phyloP scores from a whole-genome alignment of 2,113 vertebrate species.

The Entomyzon cyanotis region DNA sequence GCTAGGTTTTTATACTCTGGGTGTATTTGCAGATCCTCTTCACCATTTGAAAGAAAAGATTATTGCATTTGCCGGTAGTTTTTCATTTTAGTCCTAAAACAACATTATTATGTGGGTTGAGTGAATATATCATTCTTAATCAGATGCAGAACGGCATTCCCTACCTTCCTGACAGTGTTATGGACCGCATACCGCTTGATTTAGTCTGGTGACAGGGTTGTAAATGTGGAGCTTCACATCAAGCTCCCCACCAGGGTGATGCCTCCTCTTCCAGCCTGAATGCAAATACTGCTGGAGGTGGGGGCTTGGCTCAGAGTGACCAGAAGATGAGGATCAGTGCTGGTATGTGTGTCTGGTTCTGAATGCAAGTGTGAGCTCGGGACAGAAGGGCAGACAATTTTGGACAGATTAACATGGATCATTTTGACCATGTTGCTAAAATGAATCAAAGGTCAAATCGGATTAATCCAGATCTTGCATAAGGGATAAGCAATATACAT shows the following conservation, averaged over 20 bases:
- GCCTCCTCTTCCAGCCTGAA: conserved; percentile 8
- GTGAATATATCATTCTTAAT: conserved; percentile 58
- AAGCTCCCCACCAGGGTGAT: background rate
- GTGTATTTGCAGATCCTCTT: background rate
- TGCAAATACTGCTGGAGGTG: background rate
- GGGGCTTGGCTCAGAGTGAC: background rate
- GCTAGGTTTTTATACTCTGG: background rate
- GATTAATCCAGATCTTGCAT: background rate
- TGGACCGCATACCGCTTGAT: conserved; percentile 27
- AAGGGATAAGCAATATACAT: background rate
- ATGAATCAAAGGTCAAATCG: background rate
- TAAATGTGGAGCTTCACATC: conserved; percentile 31
- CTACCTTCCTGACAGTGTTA: conserved; percentile 59
- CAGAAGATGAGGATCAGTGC: background rate
- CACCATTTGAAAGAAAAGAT: background rate
- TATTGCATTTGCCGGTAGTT: background rate
- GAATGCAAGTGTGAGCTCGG: background rate
- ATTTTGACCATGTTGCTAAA: background rate
- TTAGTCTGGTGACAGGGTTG: conserved; percentile 44
- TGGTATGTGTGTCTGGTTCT: background rate
- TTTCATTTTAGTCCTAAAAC: conserved; percentile 32
- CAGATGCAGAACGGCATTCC: conserved; percentile 29
- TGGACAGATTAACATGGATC: background rate
- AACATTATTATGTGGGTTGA: conserved; percentile 29
- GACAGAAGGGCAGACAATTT: background rate